Evolutionary conservation across 2,113 vertebrate genomes (phyloP).

Genomic region (Scytalopus superciliaris): DNA sequence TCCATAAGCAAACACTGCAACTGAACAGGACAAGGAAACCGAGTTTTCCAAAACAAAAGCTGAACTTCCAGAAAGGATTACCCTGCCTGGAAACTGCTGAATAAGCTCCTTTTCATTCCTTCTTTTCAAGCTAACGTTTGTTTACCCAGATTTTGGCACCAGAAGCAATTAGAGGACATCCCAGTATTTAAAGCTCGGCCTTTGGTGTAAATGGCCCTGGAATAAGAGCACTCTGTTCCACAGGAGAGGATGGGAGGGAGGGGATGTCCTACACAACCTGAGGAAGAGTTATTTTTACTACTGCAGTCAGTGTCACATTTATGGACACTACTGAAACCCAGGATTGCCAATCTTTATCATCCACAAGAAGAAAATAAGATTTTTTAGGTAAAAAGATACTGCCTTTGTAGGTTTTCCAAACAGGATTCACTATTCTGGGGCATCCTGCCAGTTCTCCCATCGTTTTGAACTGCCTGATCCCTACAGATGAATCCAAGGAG

Average conservation of each 20-base stretch:
- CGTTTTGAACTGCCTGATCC: neutral
- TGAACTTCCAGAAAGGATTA: neutral
- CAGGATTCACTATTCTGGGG: neutral
- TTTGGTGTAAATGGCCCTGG: neutral
- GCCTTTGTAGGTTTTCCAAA: neutral
- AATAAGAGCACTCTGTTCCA: neutral
- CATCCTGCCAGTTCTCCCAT: neutral
- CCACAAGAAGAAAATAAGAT: neutral
- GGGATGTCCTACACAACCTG: neutral
- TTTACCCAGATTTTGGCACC: slow-evolving; percentile 23
- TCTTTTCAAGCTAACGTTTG: neutral
- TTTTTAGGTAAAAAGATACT: neutral
- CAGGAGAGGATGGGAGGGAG: neutral
- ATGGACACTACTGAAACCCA: neutral
- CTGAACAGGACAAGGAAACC: neutral
- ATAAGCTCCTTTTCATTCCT: neutral
- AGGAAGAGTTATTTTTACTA: neutral
- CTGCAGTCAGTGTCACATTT: neutral
- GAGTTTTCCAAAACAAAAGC: neutral
- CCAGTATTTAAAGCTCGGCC: neutral
- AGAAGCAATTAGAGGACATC: neutral
- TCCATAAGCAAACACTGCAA: neutral
- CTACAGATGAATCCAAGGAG: neutral
- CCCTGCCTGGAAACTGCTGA: neutral
- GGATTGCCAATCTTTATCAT: neutral